Conservation (phyloP, 2,113 vertebrate species). For the Tor tambroides region DNA sequence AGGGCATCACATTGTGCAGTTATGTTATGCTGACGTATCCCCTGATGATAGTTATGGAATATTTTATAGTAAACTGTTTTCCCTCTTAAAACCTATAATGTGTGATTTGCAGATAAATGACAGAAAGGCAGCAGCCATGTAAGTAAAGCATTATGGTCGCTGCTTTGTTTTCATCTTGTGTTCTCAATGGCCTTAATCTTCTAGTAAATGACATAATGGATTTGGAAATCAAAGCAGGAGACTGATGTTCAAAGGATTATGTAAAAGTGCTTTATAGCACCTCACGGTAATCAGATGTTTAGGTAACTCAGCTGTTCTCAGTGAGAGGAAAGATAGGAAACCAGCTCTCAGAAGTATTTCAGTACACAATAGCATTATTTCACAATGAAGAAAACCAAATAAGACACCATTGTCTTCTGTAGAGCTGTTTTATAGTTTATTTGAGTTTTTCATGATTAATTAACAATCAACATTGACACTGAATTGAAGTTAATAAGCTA, state of each 20-base stretch:
- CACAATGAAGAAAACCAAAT: neutral
- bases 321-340: neutral
- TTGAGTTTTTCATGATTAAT: neutral
- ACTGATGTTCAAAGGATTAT: slow-evolving; percentile 30
- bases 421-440: neutral
- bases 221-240: slow-evolving; percentile 33
- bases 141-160: neutral
- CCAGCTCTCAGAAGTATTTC: neutral
- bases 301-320: neutral
- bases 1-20: neutral
- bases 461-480: neutral
- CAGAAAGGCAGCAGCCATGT: neutral
- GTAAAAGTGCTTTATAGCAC: neutral
- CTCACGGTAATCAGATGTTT: neutral
- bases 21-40: neutral
- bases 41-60: neutral
- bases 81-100: neutral
- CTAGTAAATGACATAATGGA: slow-evolving; percentile 21
- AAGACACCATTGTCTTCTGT: neutral
- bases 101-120: neutral
- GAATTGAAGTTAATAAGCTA: neutral
- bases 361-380: neutral
- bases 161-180: slow-evolving; percentile 9
- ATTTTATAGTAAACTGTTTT: neutral
- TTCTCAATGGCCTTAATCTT: slow-evolving; percentile 23